Evolutionary conservation across 2,888 invertebrate species (phyloP), one percentile per base, ranked within the genome.

Genomic region (Ectropis crepuscularia): DNA sequence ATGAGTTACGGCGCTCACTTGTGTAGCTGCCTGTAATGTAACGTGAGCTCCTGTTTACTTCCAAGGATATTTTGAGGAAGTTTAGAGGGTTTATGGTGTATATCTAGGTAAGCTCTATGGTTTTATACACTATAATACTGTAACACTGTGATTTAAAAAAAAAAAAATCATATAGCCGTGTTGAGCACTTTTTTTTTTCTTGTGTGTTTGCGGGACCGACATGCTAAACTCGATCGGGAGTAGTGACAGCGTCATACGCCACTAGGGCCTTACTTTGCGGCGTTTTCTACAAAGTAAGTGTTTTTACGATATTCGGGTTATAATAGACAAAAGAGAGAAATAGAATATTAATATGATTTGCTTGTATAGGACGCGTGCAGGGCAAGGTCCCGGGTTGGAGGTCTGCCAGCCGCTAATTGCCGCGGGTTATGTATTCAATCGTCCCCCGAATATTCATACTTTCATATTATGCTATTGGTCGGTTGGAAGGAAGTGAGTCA

Each of bases 341-440:
- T 41, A 41, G 41, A 41, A n/a, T 37, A 36, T 37, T 10, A 36
- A n/a, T 36, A 28, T 36, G 48, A 54, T 47, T 53, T 12, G 57
- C 66, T 69, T 69, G 65, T 61, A 66, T 72, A 60, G 79, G 79
- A 77, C 77, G 74, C 41, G 72, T 76, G 9, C 12, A 38, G 42
- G 9, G n/a, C 54, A 39, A 38, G 54, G 38, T 12, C 10, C 73
- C 6, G 72, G n/a, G n/a, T 81, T 91, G 91, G 91, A 86, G 39
- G 59, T 45, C 57, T 83, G 91, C 91, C 91, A 91, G 82, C 71
- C 73, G 74, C 83, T 90, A 89, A 89, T 88, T 85, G 85, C 78
- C 82, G 82, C 81, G 79, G 81, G 80, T 81, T 83, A 84, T 85
- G 81, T 77, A 85, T 87, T 88, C 83, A 86, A 71, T 69, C 60